These are phyloP conservation scores for Samia ricini DNA, from an alignment of 1,140 invertebrate genomes.

Conservation along the genomic window DNA sequence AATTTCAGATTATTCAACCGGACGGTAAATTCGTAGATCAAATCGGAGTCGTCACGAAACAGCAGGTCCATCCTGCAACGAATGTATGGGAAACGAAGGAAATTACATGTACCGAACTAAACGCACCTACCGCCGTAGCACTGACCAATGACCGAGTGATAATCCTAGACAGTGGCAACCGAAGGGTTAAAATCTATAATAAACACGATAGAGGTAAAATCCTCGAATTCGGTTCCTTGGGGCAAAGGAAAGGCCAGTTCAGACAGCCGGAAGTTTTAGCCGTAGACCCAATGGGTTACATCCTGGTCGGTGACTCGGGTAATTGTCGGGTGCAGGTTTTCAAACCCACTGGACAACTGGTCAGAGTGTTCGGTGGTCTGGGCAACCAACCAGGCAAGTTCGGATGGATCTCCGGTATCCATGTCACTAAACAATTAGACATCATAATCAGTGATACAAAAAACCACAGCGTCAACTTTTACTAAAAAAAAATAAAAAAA, in stretches of 20 bases:
- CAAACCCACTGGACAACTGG: slow-evolving; percentile 79
- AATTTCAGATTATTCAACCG: slow-evolving; percentile 68
- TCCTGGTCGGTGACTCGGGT: slow-evolving; percentile 87
- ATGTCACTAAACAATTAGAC: slow-evolving; percentile 81
- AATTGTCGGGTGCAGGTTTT: slow-evolving; percentile 89
- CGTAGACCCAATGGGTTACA: slow-evolving; percentile 84
- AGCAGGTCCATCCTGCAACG: slow-evolving; percentile 32
- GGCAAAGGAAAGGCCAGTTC: slow-evolving; percentile 81
- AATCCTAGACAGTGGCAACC: slow-evolving; percentile 81
- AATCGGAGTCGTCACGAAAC: slow-evolving; percentile 61
- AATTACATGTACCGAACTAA: slow-evolving; percentile 77
- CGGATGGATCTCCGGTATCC: slow-evolving; percentile 84
- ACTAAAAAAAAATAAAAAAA: slow-evolving; percentile 78
- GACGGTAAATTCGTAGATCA: slow-evolving; percentile 69
- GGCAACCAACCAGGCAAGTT: slow-evolving; percentile 81
- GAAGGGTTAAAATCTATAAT: slow-evolving; percentile 80
- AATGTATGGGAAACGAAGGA: slow-evolving; percentile 54
- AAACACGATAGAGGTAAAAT: slow-evolving; percentile 74
- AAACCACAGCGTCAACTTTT: slow-evolving; percentile 79
- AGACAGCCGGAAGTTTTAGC: slow-evolving; percentile 83
- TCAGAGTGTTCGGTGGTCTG: slow-evolving; percentile 81
- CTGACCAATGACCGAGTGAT: slow-evolving; percentile 76
- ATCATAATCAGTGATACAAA: slow-evolving; percentile 85
- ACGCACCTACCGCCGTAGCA: slow-evolving; percentile 84
- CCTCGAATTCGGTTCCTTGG: slow-evolving; percentile 79